Evolutionary conservation across 2,113 vertebrate species (phyloP).

Genomic region (Otocyon megalotis): DNA sequence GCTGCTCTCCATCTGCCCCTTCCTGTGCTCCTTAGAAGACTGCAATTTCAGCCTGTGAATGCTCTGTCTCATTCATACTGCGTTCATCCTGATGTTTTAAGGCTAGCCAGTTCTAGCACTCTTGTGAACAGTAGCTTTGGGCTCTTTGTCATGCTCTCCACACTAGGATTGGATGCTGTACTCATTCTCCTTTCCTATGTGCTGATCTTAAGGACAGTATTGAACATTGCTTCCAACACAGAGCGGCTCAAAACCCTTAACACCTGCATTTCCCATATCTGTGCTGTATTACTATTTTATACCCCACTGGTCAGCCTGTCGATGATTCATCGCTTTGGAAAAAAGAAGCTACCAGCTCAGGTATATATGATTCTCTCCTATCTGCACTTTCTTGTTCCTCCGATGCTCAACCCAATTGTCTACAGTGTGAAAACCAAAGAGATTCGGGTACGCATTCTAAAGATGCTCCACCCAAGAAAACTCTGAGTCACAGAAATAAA

Average conservation of each 20-base stretch:
- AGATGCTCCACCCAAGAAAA: background rate
- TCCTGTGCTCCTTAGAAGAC: constrained; percentile 50
- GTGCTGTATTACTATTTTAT: constrained; percentile 73
- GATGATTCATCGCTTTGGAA: constrained; percentile 61
- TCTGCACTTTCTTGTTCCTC: constrained; percentile 73
- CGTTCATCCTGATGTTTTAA: constrained; percentile 76
- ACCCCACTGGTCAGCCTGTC: constrained; percentile 73
- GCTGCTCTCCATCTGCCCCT: constrained; percentile 61
- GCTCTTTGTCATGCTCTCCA: constrained; percentile 73
- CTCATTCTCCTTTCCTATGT: constrained; percentile 77
- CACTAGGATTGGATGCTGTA: constrained; percentile 61
- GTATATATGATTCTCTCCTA: constrained; percentile 69
- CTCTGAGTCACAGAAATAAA: background rate
- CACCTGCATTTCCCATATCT: constrained; percentile 74
- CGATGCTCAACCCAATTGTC: constrained; percentile 74
- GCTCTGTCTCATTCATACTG: constrained; percentile 71
- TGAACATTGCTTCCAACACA: constrained; percentile 64
- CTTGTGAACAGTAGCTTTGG: constrained; percentile 63
- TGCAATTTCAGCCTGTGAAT: constrained; percentile 31
- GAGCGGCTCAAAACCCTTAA: constrained; percentile 61
- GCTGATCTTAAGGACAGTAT: constrained; percentile 72
- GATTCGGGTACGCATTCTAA: constrained; percentile 34
- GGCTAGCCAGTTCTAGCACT: background rate
- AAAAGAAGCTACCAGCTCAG: constrained; percentile 47
- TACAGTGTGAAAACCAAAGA: constrained; percentile 76